These are phyloP conservation scores for Atrina japonica DNA, from an alignment of 2,888 invertebrate genomes.

Conservation along the genomic window DNA sequence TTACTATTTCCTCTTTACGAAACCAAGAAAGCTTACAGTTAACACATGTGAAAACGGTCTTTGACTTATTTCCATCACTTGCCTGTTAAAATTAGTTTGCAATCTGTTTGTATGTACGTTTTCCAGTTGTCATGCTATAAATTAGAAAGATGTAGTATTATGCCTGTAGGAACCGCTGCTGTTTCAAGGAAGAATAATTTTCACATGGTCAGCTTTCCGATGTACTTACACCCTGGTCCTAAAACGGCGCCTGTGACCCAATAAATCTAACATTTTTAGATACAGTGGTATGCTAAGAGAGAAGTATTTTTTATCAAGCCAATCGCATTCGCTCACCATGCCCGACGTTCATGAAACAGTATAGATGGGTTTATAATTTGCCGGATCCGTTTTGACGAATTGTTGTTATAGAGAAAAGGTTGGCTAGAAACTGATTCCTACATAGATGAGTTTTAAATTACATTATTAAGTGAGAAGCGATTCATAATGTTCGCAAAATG, in stretches of 20 bases:
- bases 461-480: slow-evolving; percentile 3
- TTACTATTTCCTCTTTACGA: too few relatives aligned
- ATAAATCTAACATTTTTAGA: slow-evolving; percentile 20
- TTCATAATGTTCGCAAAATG: slow-evolving; percentile 4
- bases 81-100: too few relatives aligned
- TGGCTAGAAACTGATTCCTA: background rate
- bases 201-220: slow-evolving; percentile 17
- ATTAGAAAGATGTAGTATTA: too few relatives aligned
- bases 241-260: slow-evolving; percentile 12
- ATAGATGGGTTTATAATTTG: slow-evolving; percentile 17
- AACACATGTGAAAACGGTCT: too few relatives aligned
- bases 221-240: background rate
- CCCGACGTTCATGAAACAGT: slow-evolving; percentile 5
- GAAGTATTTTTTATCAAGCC: background rate
- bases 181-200: too few relatives aligned
- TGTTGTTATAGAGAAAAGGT: background rate
- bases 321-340: slow-evolving; percentile 2
- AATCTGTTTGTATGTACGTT: too few relatives aligned
- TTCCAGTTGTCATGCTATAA: too few relatives aligned
- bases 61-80: too few relatives aligned
- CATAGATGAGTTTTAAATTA: slow-evolving; percentile 16
- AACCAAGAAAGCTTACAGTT: too few relatives aligned
- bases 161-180: too few relatives aligned
- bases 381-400: slow-evolving; percentile 10
- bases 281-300: background rate